Conservation (phyloP, 2,797 vertebrate species). For the Zenarchopterus dispar region DNA sequence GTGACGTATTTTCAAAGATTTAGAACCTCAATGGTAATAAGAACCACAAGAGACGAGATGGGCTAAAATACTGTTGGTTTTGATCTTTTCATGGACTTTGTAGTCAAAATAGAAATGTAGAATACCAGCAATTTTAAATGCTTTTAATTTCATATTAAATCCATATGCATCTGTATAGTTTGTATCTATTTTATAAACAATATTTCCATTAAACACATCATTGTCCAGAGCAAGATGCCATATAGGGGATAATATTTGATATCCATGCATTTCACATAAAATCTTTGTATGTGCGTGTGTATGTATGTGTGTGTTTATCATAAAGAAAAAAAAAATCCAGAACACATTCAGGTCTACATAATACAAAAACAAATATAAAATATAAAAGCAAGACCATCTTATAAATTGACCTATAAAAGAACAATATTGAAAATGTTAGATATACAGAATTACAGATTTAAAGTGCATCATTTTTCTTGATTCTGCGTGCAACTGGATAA, state of each 20-base stretch:
- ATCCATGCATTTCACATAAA: slow-evolving; percentile 70
- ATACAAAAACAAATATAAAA: slow-evolving; percentile 80
- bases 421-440: slow-evolving; percentile 68
- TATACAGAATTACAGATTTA: slow-evolving; percentile 81
- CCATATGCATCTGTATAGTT: slow-evolving; percentile 56
- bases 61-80: slow-evolving; percentile 8
- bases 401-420: slow-evolving; percentile 74
- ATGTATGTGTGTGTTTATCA: not conserved
- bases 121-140: slow-evolving; percentile 33
- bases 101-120: slow-evolving; percentile 11
- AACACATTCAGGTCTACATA: slow-evolving; percentile 72
- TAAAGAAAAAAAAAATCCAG: not conserved
- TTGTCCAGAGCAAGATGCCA: slow-evolving; percentile 64
- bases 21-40: not conserved
- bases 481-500: slow-evolving; percentile 67
- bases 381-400: slow-evolving; percentile 79
- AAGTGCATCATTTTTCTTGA: slow-evolving; percentile 78
- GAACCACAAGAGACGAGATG: not conserved
- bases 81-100: slow-evolving; percentile 21
- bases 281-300: not conserved
- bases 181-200: slow-evolving; percentile 60
- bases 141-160: slow-evolving; percentile 55
- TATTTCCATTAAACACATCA: slow-evolving; percentile 63
- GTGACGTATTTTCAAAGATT: not conserved
- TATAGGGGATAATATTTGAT: slow-evolving; percentile 52